phyloP scores from a whole-genome alignment of 2,113 vertebrate genomes.

The Gobio gobio region DNA sequence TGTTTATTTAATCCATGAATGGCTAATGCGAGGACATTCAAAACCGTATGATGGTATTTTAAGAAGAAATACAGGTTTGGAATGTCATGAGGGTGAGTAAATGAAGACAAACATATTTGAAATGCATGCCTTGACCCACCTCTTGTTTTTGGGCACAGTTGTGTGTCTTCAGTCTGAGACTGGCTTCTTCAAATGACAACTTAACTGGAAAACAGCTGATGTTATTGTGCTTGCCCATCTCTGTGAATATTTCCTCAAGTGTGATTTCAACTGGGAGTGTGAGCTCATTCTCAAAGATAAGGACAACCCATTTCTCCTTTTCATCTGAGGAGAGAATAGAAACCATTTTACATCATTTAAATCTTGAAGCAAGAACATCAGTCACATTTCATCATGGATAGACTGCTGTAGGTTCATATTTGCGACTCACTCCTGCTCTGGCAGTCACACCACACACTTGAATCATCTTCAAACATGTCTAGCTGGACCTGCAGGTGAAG shows the following conservation, averaged over 20 bases:
- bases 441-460: slow-evolving; percentile 77
- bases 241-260: slow-evolving; percentile 82
- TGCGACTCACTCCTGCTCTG: slow-evolving; percentile 76
- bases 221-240: slow-evolving; percentile 79
- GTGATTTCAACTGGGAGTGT: slow-evolving; percentile 72
- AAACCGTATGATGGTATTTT: not conserved
- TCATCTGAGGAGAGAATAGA: slow-evolving; percentile 69
- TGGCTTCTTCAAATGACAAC: slow-evolving; percentile 85
- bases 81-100: not conserved
- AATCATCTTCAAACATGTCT: slow-evolving; percentile 73
- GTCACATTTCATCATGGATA: not conserved
- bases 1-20: not conserved
- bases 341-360: not conserved
- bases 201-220: slow-evolving; percentile 80
- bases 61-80: not conserved
- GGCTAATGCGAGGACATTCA: not conserved
- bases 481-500: slow-evolving; percentile 76
- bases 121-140: slow-evolving; percentile 35
- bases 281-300: slow-evolving; percentile 84
- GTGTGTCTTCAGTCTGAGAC: slow-evolving; percentile 79
- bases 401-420: not conserved
- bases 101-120: not conserved
- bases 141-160: slow-evolving; percentile 72
- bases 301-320: slow-evolving; percentile 81
- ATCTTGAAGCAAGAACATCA: not conserved